These are phyloP conservation scores for Simalia tracyae DNA, from an alignment of 2,797 vertebrate species.

Conservation along the genomic window DNA sequence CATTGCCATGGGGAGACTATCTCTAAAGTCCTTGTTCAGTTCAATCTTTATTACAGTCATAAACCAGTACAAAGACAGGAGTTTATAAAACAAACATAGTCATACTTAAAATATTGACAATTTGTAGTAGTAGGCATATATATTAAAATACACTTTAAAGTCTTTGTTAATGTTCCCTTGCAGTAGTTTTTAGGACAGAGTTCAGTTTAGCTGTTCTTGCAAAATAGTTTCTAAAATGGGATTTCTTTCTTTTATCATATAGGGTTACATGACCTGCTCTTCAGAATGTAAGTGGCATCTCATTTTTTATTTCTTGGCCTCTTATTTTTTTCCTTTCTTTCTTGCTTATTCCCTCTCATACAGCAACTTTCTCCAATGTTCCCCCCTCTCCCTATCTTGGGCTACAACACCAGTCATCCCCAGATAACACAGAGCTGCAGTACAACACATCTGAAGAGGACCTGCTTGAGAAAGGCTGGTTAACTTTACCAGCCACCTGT, in stretches of 20 bases:
- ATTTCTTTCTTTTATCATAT: rapidly evolving
- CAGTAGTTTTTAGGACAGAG: not conserved
- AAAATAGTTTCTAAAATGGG: not conserved
- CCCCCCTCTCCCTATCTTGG: not conserved
- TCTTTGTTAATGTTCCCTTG: not conserved
- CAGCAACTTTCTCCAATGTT: not conserved
- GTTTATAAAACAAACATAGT: too few species aligned
- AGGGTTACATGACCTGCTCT: slow-evolving; percentile 86
- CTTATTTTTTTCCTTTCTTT: not conserved
- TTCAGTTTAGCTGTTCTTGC: not conserved
- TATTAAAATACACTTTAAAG: not conserved
- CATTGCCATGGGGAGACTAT: not conserved
- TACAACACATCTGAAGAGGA: not conserved
- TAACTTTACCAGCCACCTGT: not conserved
- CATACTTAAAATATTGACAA: too few species aligned
- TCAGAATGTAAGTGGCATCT: slow-evolving; percentile 80
- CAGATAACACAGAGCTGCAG: not conserved
- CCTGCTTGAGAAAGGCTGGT: not conserved
- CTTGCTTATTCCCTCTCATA: not conserved
- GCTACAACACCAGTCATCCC: not conserved
- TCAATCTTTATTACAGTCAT: too few species aligned
- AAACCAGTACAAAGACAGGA: too few species aligned
- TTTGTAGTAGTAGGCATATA: too few species aligned
- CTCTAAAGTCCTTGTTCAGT: not conserved
- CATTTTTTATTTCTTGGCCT: rapidly evolving